Evolutionary conservation across 1,140 invertebrate genomes (phyloP).

Genomic region (Heliconius hermathena): DNA sequence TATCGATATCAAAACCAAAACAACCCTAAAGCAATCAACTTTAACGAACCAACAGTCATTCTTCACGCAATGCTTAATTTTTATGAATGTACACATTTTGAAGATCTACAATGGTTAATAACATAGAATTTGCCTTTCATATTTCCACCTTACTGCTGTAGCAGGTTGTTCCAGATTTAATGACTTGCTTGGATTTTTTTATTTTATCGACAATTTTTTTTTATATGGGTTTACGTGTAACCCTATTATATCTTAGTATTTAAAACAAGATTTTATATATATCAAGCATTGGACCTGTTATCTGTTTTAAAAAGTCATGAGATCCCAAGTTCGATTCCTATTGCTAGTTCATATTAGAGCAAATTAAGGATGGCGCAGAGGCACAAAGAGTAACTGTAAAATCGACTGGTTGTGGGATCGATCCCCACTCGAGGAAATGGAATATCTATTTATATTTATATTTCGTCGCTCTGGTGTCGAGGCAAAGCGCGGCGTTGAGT

Average conservation of each 20-base stretch:
- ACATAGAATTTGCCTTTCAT: background rate
- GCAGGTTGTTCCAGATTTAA: background rate
- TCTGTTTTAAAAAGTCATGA: too few relatives aligned
- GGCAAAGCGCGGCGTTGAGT: too few relatives aligned
- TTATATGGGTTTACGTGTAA: background rate
- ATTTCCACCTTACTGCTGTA: background rate
- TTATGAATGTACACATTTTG: background rate
- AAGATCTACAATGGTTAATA: slow-evolving; percentile 7
- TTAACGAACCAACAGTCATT: background rate
- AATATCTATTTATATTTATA: too few relatives aligned
- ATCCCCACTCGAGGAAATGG: too few relatives aligned
- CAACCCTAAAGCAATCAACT: slow-evolving; percentile 10
- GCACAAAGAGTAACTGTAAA: too few relatives aligned
- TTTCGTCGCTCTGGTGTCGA: too few relatives aligned
- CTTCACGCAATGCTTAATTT: slow-evolving; percentile 5
- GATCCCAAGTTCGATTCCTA: too few relatives aligned
- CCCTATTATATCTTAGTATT: background rate
- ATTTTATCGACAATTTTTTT: background rate
- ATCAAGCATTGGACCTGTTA: too few relatives aligned
- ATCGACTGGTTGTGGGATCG: too few relatives aligned
- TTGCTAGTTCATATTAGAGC: too few relatives aligned
- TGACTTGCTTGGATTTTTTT: background rate
- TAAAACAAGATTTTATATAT: too few relatives aligned
- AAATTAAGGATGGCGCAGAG: too few relatives aligned
- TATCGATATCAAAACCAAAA: background rate